Evolutionary conservation across 2,113 vertebrate species (phyloP).

Genomic region (Nothoprocta pentlandii): DNA sequence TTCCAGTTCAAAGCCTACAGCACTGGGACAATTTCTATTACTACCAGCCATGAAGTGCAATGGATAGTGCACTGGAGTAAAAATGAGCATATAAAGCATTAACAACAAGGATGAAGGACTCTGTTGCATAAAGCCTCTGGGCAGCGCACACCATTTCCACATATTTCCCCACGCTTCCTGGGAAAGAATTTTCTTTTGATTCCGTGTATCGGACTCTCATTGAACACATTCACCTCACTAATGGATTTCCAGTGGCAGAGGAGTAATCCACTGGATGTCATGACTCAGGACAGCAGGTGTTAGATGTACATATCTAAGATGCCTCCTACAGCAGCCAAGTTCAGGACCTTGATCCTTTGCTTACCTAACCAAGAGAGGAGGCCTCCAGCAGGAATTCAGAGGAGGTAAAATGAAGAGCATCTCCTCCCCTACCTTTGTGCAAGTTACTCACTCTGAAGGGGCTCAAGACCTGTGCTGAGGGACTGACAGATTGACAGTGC

Average conservation of each 20-base stretch:
- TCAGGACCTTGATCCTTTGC: neutral
- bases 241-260: neutral
- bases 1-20: slow-evolving; percentile 27
- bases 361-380: neutral
- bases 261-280: neutral
- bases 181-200: slow-evolving; percentile 19
- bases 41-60: neutral
- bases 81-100: slow-evolving; percentile 20
- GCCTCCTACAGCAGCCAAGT: neutral
- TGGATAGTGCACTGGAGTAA: slow-evolving; percentile 15
- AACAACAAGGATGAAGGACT: slow-evolving; percentile 18
- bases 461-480: neutral
- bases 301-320: neutral
- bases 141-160: neutral
- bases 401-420: neutral
- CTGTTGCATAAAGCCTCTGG: neutral
- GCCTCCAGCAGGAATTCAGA: accelerated
- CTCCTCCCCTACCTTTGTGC: neutral
- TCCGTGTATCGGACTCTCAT: neutral
- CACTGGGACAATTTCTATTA: neutral
- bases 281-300: neutral
- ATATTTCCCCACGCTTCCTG: neutral
- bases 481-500: neutral
- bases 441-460: neutral
- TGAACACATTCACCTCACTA: neutral